phyloP scores from a whole-genome alignment of 2,113 vertebrate species.

The Leucopsar rothschildi region DNA sequence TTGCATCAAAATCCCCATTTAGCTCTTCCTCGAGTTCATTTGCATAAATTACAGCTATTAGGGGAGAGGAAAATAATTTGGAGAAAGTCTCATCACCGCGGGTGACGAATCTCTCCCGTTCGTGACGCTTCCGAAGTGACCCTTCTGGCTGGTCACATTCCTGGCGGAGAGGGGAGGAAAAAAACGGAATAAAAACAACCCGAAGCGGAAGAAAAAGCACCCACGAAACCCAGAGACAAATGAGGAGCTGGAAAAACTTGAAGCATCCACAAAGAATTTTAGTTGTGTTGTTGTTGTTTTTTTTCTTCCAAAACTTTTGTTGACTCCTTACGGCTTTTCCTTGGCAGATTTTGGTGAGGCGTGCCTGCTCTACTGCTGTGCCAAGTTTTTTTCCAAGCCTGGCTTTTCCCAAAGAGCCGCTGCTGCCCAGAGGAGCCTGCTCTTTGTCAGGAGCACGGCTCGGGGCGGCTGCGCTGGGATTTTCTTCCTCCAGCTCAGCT shows the following conservation, averaged over 20 bases:
- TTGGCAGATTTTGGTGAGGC: background rate
- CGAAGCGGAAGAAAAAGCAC: background rate
- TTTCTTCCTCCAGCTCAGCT: background rate
- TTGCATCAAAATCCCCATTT: background rate
- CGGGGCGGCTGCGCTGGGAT: background rate
- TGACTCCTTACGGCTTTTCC: background rate
- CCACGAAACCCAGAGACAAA: background rate
- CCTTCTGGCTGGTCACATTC: background rate
- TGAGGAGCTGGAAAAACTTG: conserved; percentile 26
- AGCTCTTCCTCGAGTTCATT: background rate
- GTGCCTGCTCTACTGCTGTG: rapidly evolving
- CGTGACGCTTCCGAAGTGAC: background rate
- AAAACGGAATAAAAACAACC: background rate
- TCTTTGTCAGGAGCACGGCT: background rate
- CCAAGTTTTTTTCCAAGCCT: background rate
- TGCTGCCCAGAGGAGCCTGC: background rate
- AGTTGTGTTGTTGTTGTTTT: rapidly evolving
- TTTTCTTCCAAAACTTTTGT: background rate
- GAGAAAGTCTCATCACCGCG: background rate
- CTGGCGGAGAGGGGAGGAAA: background rate
- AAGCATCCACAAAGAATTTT: background rate
- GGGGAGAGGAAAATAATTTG: background rate
- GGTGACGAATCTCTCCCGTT: background rate
- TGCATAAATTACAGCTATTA: background rate
- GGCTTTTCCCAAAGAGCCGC: background rate